These are phyloP conservation scores for Metallyticus violacea DNA, from an alignment of 2,888 invertebrate species.

Conservation along the genomic window DNA sequence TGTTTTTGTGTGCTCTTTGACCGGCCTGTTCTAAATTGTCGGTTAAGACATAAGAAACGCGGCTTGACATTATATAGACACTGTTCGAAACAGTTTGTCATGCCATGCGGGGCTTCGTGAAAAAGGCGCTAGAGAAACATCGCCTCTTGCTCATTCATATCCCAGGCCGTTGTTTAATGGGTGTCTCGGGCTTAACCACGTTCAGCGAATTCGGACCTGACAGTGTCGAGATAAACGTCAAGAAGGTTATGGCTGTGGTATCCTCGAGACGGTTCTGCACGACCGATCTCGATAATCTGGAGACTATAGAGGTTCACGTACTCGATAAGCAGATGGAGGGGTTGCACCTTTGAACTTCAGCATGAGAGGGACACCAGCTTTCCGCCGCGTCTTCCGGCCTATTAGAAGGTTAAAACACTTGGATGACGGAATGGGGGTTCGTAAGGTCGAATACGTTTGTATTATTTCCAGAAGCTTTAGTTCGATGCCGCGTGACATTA, in stretches of 20 bases:
- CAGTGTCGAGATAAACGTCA: background rate
- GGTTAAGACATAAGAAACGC: background rate
- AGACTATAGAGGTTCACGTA: background rate
- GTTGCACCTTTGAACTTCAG: constrained; percentile 5
- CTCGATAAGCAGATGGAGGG: background rate
- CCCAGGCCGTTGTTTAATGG: background rate
- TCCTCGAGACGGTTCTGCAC: background rate
- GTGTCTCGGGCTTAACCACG: background rate
- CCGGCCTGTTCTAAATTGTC: background rate
- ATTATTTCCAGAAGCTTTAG: too few species aligned
- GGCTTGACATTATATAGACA: background rate
- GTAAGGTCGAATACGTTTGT: background rate
- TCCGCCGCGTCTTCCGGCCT: background rate
- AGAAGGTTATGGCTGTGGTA: background rate
- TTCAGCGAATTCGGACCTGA: background rate
- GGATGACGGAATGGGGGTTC: background rate
- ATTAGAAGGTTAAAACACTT: background rate
- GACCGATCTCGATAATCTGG: constrained; percentile 11
- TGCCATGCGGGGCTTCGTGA: background rate
- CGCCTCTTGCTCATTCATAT: background rate
- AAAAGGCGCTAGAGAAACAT: background rate
- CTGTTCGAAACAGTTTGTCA: background rate
- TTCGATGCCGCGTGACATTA: background rate
- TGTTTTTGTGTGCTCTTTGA: background rate
- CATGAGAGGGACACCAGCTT: background rate